A percentile compares a stretch with the other conserved stretches of the same genome.
These are phyloP conservation scores for Chromoteleia sp. DNA, from an alignment of 2,888 invertebrate species.

Conservation along the genomic window DNA sequence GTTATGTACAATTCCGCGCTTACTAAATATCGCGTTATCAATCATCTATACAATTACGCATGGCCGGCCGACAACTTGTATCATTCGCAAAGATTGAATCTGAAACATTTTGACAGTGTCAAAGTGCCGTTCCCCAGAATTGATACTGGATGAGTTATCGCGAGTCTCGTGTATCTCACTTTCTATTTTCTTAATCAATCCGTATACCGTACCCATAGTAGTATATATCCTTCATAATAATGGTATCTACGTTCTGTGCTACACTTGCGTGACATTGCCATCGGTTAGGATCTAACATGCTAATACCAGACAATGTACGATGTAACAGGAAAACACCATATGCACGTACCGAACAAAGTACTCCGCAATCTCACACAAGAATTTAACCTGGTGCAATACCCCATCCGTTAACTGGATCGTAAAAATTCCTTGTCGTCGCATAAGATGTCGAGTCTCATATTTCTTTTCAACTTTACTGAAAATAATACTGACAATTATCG, in stretches of 20 bases:
- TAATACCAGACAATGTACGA: conserved; percentile 19
- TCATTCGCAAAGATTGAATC: conserved; percentile 5
- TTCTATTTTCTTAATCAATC: conserved; percentile 45
- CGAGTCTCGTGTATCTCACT: conserved; percentile 4
- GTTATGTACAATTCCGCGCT: not conserved
- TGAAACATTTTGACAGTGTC: conserved; percentile 1
- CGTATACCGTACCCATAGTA: not conserved
- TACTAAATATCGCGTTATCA: not conserved
- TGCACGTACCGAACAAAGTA: not conserved
- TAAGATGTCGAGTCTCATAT: conserved; percentile 38
- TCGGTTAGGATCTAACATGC: conserved; percentile 29
- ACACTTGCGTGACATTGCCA: conserved; percentile 21
- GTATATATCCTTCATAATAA: conserved; percentile 18
- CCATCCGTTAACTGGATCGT: conserved; percentile 49
- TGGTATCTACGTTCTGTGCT: not conserved
- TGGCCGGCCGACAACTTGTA: not conserved
- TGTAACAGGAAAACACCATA: conserved; percentile 11
- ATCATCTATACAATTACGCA: not conserved
- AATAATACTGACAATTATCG: conserved; percentile 12
- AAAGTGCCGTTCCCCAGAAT: conserved; percentile 10
- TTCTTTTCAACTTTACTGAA: conserved; percentile 20
- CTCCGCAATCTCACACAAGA: conserved; percentile 23
- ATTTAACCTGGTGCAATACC: conserved; percentile 36
- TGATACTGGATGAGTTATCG: conserved; percentile 28
- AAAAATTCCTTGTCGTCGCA: conserved; percentile 54